Percentiles rank a stretch among this genome's conserved stretches.
phyloP scores from a whole-genome alignment of 1,140 invertebrate species.

The Drosophila sulfurigaster region DNA sequence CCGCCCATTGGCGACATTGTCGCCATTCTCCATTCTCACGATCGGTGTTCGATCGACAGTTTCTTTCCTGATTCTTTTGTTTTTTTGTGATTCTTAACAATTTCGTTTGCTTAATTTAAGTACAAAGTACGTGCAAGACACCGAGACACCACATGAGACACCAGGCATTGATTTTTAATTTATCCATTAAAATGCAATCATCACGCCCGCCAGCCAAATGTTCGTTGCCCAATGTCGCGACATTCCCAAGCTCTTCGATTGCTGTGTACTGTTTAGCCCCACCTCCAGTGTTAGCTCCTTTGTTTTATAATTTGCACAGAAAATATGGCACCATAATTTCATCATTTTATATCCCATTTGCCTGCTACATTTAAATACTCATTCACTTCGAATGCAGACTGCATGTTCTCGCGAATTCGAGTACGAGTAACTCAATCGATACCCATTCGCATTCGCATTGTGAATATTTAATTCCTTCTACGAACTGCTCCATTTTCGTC shows the following conservation, averaged over 20 bases:
- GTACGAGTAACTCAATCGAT: constrained; percentile 50
- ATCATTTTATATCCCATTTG: constrained; percentile 59
- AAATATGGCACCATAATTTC: constrained; percentile 69
- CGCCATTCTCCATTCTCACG: constrained; percentile 81
- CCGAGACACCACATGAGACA: neutral
- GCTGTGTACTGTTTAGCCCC: neutral
- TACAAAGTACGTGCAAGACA: constrained; percentile 73
- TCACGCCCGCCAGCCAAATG: constrained; percentile 58
- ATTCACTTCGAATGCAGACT: constrained; percentile 58
- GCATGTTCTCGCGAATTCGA: constrained; percentile 34
- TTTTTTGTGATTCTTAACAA: constrained; percentile 38
- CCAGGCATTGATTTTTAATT: constrained; percentile 80
- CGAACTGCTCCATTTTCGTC: constrained; percentile 74
- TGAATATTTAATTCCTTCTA: constrained; percentile 54
- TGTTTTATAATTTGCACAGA: constrained; percentile 53
- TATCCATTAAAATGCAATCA: constrained; percentile 81
- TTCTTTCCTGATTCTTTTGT: constrained; percentile 48
- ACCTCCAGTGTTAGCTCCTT: constrained; percentile 23
- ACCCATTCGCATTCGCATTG: constrained; percentile 53
- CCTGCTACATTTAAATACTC: constrained; percentile 57
- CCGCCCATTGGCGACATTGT: constrained; percentile 70
- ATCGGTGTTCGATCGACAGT: constrained; percentile 82
- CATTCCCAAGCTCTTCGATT: constrained; percentile 9
- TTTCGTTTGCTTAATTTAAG: constrained; percentile 75
- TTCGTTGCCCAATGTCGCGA: constrained; percentile 15